Evolutionary conservation across 2,797 vertebrate genomes (phyloP).

Genomic region (Gobio occitaniae): DNA sequence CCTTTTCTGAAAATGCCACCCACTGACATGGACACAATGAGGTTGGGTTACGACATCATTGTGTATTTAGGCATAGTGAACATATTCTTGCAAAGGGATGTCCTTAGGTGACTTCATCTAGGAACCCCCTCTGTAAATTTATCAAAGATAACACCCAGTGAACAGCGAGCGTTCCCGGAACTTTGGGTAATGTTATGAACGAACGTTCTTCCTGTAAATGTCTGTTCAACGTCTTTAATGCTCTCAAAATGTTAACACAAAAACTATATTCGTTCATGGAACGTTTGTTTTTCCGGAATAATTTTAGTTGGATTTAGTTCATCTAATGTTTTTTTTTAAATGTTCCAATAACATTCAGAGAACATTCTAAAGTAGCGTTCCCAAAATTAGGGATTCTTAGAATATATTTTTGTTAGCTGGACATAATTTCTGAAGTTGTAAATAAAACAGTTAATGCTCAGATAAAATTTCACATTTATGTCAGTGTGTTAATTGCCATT

Average conservation of each 20-base stretch:
- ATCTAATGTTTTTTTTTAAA: not conserved
- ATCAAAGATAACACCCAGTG: not conserved
- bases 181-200: not conserved
- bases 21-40: constrained; percentile 14
- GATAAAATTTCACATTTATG: not conserved
- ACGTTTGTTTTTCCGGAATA: too few species aligned
- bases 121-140: not conserved
- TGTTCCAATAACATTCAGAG: not conserved
- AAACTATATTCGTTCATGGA: not conserved
- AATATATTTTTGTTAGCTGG: not conserved
- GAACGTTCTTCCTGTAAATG: not conserved
- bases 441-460: not conserved
- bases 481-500: not conserved
- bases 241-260: not conserved
- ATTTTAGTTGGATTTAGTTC: not conserved
- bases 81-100: not conserved
- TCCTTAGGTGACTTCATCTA: not conserved
- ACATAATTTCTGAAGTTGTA: not conserved
- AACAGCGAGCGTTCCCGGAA: not conserved
- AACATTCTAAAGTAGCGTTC: not conserved
- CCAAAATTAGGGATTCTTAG: not conserved
- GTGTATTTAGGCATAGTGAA: not conserved
- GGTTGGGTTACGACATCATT: not conserved
- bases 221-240: not conserved
- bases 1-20: constrained; percentile 22